Percentiles rank a stretch among this genome's conserved stretches.
Evolutionary conservation across 2,888 invertebrate species (phyloP).

Genomic region (Agrotis clavis): DNA sequence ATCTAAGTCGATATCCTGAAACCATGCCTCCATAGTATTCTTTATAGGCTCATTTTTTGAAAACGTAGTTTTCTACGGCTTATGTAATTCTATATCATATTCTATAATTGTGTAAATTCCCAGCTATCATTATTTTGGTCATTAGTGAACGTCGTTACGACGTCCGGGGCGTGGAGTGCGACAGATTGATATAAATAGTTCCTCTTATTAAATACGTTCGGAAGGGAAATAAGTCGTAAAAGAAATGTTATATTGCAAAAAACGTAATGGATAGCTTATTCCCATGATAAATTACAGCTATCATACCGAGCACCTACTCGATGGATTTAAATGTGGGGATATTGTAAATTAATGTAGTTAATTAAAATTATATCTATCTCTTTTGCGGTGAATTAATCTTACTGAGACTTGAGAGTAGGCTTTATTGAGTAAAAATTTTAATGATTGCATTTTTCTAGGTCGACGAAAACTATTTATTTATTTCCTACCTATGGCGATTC

Average conservation of each 20-base stretch:
- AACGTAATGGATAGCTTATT: constrained; percentile 54
- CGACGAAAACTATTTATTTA: not conserved
- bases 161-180: constrained; percentile 80
- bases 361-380: constrained; percentile 20
- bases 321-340: constrained; percentile 51
- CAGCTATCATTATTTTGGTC: constrained; percentile 77
- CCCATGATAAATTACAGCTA: constrained; percentile 46
- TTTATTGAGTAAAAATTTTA: not conserved
- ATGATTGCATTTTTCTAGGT: not conserved
- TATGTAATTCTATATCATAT: constrained; percentile 6
- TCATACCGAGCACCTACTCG: constrained; percentile 49
- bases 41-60: not conserved
- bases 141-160: constrained; percentile 80
- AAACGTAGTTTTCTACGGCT: not conserved
- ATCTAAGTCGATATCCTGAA: not conserved
- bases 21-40: too few relatives aligned
- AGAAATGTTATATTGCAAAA: constrained; percentile 66
- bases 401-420: not conserved
- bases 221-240: constrained; percentile 71
- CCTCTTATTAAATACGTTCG: constrained; percentile 76
- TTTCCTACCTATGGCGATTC: too few relatives aligned
- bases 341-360: constrained; percentile 43
- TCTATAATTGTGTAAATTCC: constrained; percentile 60
- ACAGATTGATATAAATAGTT: constrained; percentile 88
- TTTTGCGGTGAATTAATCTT: constrained; percentile 4